Conservation (phyloP, 2,888 invertebrate genomes). For the Macrophya annulata region DNA sequence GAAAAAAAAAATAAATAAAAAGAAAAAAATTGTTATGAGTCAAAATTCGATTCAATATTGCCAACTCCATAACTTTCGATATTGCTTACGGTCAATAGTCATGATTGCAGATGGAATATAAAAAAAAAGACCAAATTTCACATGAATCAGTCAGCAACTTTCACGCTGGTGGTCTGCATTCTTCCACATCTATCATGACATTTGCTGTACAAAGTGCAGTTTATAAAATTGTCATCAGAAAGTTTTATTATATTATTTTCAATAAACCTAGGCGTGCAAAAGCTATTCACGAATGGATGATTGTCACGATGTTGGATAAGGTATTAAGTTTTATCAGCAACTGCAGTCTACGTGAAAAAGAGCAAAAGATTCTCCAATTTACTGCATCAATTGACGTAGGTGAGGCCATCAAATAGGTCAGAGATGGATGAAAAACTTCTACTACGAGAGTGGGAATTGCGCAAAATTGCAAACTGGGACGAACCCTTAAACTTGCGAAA, state of each 20-base stretch:
- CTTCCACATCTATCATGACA: too few species aligned
- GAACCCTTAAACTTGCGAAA: slow-evolving; percentile 18
- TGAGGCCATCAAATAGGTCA: background rate
- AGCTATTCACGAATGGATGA: background rate
- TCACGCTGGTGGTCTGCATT: background rate
- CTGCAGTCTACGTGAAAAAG: background rate
- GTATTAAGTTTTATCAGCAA: background rate
- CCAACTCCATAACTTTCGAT: background rate
- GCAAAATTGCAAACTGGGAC: slow-evolving; percentile 8
- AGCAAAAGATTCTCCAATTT: background rate
- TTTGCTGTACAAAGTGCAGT: too few species aligned
- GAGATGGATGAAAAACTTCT: slow-evolving; percentile 20
- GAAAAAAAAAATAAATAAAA: too few species aligned
- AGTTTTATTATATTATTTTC: too few species aligned
- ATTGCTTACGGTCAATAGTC: background rate
- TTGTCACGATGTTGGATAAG: background rate
- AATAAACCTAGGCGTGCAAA: too few species aligned
- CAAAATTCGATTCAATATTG: background rate
- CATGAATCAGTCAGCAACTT: too few species aligned
- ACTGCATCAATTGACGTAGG: background rate
- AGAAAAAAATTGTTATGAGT: background rate
- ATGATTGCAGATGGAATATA: background rate
- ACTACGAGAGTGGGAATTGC: background rate
- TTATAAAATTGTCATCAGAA: too few species aligned
- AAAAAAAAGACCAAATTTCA: background rate